phyloP scores from a whole-genome alignment of 1,140 invertebrate species.

The Heterodera carotae region DNA sequence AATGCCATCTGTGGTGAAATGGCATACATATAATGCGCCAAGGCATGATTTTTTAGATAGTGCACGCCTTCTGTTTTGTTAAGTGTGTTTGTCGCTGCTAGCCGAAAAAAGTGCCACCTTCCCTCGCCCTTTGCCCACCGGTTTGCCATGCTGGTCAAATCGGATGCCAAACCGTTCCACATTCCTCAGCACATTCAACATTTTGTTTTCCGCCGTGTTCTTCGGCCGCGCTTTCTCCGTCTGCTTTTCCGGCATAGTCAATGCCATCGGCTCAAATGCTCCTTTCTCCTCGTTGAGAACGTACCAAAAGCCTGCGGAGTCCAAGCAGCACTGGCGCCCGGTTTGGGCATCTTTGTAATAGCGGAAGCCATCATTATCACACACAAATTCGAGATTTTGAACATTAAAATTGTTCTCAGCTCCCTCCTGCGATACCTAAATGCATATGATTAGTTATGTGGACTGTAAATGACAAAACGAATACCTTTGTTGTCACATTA shows the following conservation, averaged over 20 bases:
- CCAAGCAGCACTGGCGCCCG: slow-evolving; percentile 31
- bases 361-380: slow-evolving; percentile 40
- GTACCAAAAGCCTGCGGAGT: slow-evolving; percentile 38
- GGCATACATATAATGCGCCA: no score
- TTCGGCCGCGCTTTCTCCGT: slow-evolving; percentile 19
- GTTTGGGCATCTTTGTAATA: slow-evolving; percentile 44
- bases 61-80: no score
- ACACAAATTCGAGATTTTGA: slow-evolving; percentile 25
- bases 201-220: slow-evolving; percentile 16
- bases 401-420: neutral
- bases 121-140: slow-evolving; percentile 14
- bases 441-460: no score
- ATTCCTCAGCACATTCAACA: slow-evolving; percentile 11
- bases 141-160: slow-evolving; percentile 47
- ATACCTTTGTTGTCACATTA: neutral
- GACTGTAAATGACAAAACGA: neutral
- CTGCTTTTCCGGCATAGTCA: slow-evolving; percentile 14
- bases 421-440: neutral
- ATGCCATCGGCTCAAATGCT: slow-evolving; percentile 26
- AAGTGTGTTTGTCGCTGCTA: no score
- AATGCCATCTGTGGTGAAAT: no score
- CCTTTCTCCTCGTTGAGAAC: slow-evolving; percentile 31
- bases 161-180: slow-evolving; percentile 31
- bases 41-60: no score
- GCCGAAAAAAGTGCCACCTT: no score